phyloP scores from a whole-genome alignment of 1,140 invertebrate genomes.

The Odontomachus brunneus region DNA sequence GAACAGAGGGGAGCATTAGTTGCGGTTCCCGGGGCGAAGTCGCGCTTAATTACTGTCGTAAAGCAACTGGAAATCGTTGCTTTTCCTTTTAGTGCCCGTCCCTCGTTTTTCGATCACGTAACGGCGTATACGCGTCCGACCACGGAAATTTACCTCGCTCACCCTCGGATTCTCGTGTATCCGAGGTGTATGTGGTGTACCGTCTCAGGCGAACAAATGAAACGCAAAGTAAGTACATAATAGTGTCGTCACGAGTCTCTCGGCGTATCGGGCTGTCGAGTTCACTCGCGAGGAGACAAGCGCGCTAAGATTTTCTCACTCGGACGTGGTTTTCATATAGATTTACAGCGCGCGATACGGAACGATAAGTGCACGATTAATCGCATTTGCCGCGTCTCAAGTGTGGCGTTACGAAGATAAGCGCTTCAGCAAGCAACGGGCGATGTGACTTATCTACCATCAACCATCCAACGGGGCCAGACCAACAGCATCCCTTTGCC shows the following conservation, averaged over 20 bases:
- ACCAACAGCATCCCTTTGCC: not conserved
- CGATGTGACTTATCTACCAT: slow-evolving; percentile 48
- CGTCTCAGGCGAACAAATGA: not conserved
- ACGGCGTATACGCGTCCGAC: slow-evolving; percentile 2
- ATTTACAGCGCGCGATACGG: slow-evolving; percentile 1
- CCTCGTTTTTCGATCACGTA: slow-evolving; percentile 56
- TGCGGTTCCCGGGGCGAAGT: slow-evolving; percentile 70
- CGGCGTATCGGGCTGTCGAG: not conserved
- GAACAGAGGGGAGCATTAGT: slow-evolving; percentile 68
- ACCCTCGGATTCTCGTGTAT: slow-evolving; percentile 20
- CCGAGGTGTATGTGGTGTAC: not conserved
- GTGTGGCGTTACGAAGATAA: slow-evolving; percentile 35
- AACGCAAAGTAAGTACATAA: not conserved
- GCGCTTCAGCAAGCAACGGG: slow-evolving; percentile 9
- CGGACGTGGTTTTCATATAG: not conserved
- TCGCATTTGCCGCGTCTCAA: slow-evolving; percentile 17
- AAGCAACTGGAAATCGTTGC: slow-evolving; percentile 60
- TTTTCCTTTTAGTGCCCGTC: slow-evolving; percentile 58
- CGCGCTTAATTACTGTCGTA: slow-evolving; percentile 71
- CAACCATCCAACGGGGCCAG: not conserved
- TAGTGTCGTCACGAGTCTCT: not conserved
- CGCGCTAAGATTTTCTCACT: not conserved
- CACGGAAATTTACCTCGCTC: slow-evolving; percentile 33
- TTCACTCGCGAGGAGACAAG: not conserved
- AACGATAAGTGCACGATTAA: slow-evolving; percentile 41